Evolutionary conservation across 2,888 invertebrate species (phyloP).

Genomic region (Diloba caeruleocephala): DNA sequence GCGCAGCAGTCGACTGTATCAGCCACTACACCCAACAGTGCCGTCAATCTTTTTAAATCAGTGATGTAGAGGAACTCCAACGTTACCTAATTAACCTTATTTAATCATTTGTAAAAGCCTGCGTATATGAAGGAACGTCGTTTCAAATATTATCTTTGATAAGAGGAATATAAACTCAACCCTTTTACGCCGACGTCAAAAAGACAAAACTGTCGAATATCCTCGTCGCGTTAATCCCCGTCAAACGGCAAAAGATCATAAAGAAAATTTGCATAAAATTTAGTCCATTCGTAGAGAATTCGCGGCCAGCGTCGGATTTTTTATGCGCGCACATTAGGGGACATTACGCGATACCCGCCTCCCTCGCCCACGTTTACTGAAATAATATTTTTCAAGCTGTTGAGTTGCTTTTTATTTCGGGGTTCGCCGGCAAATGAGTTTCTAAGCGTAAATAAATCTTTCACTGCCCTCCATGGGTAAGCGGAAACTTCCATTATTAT

Average conservation of each 20-base stretch:
- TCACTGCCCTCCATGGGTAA: conserved; percentile 62
- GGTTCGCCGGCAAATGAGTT: conserved; percentile 79
- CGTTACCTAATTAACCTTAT: conserved; percentile 34
- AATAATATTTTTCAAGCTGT: conserved; percentile 85
- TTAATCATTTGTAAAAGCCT: conserved; percentile 35
- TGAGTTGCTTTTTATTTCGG: conserved; percentile 81
- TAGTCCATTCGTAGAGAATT: conserved; percentile 73
- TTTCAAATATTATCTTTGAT: conserved; percentile 48
- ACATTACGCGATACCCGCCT: conserved; percentile 70
- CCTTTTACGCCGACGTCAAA: conserved; percentile 51
- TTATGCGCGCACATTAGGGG: conserved; percentile 79
- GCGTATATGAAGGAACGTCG: conserved; percentile 27
- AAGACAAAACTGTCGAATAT: conserved; percentile 66
- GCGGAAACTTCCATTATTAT: conserved; percentile 67
- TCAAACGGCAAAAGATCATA: conserved; percentile 76
- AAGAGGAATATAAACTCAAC: conserved; percentile 47
- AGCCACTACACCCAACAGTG: too few species aligned
- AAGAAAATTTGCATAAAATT: conserved; percentile 80
- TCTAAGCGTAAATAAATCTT: conserved; percentile 84
- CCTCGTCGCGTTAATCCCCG: conserved; percentile 68
- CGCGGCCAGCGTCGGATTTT: conserved; percentile 67
- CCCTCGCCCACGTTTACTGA: conserved; percentile 65
- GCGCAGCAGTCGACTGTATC: too few species aligned
- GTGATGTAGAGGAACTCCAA: conserved; percentile 2
- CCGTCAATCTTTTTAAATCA: too few species aligned